Conservation (phyloP, 2,888 invertebrate species). For the Trichacis sp. region DNA sequence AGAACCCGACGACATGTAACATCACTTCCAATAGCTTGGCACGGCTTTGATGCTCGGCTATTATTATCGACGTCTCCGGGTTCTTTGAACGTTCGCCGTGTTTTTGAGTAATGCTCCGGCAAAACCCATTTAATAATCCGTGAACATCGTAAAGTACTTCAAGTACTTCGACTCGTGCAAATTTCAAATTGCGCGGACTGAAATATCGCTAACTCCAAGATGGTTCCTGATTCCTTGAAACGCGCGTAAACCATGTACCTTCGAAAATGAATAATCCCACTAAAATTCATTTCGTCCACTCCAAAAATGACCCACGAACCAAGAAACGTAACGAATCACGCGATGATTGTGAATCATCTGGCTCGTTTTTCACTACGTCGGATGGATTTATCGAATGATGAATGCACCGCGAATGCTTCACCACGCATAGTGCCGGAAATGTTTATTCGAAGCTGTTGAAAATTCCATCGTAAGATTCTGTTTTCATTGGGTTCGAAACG, state of each 20-base stretch:
- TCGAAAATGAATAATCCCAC: too few relatives aligned
- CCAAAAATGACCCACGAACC: too few relatives aligned
- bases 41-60: constrained; percentile 3
- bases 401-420: neutral
- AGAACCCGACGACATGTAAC: constrained; percentile 1
- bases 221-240: too few relatives aligned
- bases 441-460: too few relatives aligned
- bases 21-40: constrained; percentile 2
- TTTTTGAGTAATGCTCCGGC: neutral
- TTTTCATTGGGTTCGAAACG: too few relatives aligned
- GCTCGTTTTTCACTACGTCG: neutral
- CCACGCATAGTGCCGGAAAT: too few relatives aligned
- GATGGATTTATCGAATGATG: neutral
- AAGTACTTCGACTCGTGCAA: neutral
- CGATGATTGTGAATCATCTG: neutral
- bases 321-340: neutral
- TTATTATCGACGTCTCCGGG: constrained; percentile 2
- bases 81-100: neutral
- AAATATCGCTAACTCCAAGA: too few relatives aligned
- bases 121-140: neutral
- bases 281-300: too few relatives aligned
- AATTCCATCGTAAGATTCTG: too few relatives aligned
- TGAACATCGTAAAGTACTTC: neutral
- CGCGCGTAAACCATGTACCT: too few relatives aligned
- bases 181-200: neutral